Evolutionary conservation across 2,113 vertebrate species (phyloP).

Genomic region (Gallinago paraguaiae): DNA sequence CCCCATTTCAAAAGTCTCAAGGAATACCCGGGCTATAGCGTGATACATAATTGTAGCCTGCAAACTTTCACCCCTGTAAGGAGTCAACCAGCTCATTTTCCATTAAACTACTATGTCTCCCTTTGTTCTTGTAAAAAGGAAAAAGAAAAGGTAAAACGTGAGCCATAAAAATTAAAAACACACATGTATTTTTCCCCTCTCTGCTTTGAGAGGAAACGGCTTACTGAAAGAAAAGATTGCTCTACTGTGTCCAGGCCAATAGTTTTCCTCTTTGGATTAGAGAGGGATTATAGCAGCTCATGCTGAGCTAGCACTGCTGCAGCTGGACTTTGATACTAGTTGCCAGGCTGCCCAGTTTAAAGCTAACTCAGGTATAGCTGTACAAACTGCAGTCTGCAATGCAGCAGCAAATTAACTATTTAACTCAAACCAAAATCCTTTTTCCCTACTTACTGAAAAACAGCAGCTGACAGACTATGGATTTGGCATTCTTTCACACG

Average conservation of each 20-base stretch:
- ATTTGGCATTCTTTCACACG: conserved; percentile 15
- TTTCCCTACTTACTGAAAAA: background rate
- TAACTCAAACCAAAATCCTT: background rate
- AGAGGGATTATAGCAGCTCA: background rate
- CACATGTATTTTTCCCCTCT: background rate
- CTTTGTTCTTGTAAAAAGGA: background rate
- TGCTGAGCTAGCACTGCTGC: conserved; percentile 8
- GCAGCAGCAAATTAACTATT: conserved; percentile 21
- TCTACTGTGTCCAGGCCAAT: background rate
- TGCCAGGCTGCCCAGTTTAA: background rate
- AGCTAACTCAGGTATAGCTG: background rate
- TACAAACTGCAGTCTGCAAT: conserved; percentile 16
- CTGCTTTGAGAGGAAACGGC: background rate
- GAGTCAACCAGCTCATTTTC: background rate
- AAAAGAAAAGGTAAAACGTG: background rate
- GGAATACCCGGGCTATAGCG: background rate
- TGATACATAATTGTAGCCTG: accelerated
- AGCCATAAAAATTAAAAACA: background rate
- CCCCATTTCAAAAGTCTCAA: background rate
- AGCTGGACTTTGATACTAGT: background rate
- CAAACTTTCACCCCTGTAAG: background rate
- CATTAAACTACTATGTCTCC: background rate
- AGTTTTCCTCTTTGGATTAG: background rate
- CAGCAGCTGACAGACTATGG: conserved; percentile 23
- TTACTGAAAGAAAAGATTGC: background rate